Evolutionary conservation across 2,888 invertebrate species (phyloP).

Genomic region (Plebejus melissa): DNA sequence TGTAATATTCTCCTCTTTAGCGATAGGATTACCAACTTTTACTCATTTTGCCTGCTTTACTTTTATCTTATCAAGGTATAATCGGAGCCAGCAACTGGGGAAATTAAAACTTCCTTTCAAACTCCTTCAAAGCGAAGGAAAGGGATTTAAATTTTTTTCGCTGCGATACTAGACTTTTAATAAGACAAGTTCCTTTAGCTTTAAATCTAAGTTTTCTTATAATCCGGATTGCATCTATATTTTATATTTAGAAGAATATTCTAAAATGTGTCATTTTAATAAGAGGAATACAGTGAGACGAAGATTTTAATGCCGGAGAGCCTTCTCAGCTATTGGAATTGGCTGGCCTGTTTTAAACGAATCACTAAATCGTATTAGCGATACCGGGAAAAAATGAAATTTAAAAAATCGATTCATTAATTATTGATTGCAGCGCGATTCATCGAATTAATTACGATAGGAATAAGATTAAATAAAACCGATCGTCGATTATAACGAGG

Average conservation of each 20-base stretch:
- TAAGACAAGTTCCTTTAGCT: not conserved
- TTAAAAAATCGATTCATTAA: not conserved
- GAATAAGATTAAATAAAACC: slow-evolving; percentile 17
- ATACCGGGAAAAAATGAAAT: not conserved
- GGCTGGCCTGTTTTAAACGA: not conserved
- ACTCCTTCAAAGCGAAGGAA: not conserved
- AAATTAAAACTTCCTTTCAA: not conserved
- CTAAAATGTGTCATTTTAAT: not conserved
- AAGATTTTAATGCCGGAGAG: not conserved
- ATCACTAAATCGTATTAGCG: not conserved
- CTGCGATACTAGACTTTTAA: not conserved
- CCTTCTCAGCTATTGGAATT: not conserved
- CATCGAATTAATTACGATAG: slow-evolving; percentile 11
- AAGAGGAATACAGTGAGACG: not conserved
- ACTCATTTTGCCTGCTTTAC: not conserved
- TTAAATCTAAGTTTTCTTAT: not conserved
- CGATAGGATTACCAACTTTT: not conserved
- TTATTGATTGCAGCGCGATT: slow-evolving; percentile 9
- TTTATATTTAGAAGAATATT: not conserved
- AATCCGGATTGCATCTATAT: not conserved
- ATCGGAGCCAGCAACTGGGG: not conserved
- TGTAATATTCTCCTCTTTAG: not conserved
- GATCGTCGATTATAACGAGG: slow-evolving; percentile 17
- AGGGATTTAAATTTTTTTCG: not conserved
- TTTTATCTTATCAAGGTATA: not conserved